These are phyloP conservation scores for Cebus imitator DNA, from an alignment of 2,113 vertebrate species.

Conservation along the genomic window DNA sequence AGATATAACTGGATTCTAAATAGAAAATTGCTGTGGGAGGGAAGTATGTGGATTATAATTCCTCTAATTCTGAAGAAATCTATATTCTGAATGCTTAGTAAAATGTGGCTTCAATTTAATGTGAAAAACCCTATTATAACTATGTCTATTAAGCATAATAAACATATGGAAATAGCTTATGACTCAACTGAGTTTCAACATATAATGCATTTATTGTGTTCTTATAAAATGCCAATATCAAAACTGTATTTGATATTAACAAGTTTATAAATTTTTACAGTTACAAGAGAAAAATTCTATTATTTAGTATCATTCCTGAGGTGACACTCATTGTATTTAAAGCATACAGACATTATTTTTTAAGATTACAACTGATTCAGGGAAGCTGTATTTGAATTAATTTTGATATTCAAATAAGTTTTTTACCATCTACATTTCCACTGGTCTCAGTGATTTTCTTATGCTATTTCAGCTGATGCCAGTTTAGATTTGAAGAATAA, in stretches of 20 bases:
- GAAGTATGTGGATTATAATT: constrained; percentile 67
- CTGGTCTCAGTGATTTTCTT: background rate
- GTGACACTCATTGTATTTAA: background rate
- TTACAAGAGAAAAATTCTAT: background rate
- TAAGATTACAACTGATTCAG: background rate
- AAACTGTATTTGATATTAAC: background rate
- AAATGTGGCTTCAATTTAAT: constrained; percentile 78
- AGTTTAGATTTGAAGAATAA: background rate
- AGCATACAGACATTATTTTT: background rate
- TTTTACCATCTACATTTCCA: background rate
- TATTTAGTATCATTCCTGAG: background rate
- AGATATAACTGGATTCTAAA: background rate
- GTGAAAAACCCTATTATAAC: constrained; percentile 8
- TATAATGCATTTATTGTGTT: constrained; percentile 22
- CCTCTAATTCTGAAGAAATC: constrained; percentile 74
- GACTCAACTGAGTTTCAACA: background rate
- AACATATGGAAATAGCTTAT: constrained; percentile 45
- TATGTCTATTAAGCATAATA: constrained; percentile 10
- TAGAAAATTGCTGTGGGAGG: constrained; percentile 9
- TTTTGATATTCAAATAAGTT: background rate
- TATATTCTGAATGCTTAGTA: constrained; percentile 49
- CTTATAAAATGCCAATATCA: constrained; percentile 6
- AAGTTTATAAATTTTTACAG: background rate
- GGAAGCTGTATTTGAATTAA: background rate
- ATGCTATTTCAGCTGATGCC: background rate